phyloP scores from a whole-genome alignment of 2,113 vertebrate genomes.

The Psittacula cyanocephala region DNA sequence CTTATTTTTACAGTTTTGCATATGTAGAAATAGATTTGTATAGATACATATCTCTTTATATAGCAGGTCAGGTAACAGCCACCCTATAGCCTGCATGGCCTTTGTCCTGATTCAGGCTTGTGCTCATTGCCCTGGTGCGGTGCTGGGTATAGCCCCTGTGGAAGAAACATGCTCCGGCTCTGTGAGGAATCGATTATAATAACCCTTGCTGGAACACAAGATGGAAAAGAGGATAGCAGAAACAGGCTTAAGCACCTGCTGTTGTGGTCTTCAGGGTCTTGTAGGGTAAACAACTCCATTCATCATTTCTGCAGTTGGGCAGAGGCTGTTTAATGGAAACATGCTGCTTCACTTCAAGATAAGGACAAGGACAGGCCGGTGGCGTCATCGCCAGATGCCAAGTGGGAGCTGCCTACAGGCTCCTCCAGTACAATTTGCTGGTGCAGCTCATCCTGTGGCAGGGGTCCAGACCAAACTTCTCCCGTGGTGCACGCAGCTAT shows the following conservation, averaged over 20 bases:
- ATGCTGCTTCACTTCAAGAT: not conserved
- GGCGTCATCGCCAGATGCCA: not conserved
- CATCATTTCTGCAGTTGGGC: not conserved
- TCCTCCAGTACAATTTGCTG: not conserved
- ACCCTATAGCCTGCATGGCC: not conserved
- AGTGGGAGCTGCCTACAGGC: not conserved
- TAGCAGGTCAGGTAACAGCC: not conserved
- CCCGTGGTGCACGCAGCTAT: rapidly evolving
- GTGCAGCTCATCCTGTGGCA: not conserved
- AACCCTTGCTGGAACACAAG: not conserved
- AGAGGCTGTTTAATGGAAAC: not conserved
- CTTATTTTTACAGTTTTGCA: not conserved
- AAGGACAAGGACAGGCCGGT: not conserved
- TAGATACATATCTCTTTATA: not conserved
- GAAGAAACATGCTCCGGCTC: not conserved
- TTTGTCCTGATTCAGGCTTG: rapidly evolving
- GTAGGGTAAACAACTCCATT: not conserved
- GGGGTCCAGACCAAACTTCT: not conserved
- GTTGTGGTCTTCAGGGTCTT: not conserved
- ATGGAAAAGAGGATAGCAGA: not conserved
- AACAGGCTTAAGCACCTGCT: not conserved
- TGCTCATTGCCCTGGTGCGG: not conserved
- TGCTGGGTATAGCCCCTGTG: rapidly evolving
- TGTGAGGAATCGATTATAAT: not conserved
- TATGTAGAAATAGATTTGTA: not conserved